phyloP scores from a whole-genome alignment of 64 coral and sea anemone species.

The Montipora sp. region DNA sequence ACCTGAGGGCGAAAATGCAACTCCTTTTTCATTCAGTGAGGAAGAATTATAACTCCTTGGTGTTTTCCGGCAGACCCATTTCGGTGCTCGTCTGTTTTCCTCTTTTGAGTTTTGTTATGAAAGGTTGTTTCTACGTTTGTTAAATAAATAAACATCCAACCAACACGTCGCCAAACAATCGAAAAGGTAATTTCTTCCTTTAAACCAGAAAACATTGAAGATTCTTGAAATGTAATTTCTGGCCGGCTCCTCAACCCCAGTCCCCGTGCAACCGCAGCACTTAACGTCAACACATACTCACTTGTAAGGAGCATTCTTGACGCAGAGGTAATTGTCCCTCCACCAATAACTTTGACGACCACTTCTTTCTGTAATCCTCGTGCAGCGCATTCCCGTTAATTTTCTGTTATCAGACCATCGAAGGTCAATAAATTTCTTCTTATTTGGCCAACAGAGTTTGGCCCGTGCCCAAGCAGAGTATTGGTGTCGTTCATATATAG shows the following conservation, averaged over 20 bases:
- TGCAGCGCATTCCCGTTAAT: background rate
- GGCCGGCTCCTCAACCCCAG: too few species aligned
- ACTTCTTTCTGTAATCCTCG: constrained; percentile 7
- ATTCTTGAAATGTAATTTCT: too few species aligned
- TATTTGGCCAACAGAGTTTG: constrained; percentile 23
- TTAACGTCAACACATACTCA: background rate
- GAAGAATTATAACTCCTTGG: too few species aligned
- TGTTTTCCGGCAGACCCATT: too few species aligned
- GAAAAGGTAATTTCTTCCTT: too few species aligned
- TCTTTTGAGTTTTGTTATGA: too few species aligned
- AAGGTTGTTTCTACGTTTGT: too few species aligned
- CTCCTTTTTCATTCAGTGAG: background rate
- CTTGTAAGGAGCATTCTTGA: background rate
- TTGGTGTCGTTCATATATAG: constrained; percentile 21
- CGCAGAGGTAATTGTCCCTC: constrained; percentile 13
- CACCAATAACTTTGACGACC: constrained; percentile 7
- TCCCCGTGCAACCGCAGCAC: too few species aligned
- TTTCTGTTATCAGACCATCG: background rate
- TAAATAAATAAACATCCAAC: too few species aligned
- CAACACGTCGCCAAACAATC: too few species aligned
- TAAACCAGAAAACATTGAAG: too few species aligned
- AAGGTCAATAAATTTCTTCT: background rate
- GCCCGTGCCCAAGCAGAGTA: constrained; percentile 1
- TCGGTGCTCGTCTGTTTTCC: too few species aligned
- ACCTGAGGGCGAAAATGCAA: background rate